Base-by-base conservation (phyloP, 2,888 invertebrate species). In the Macrophya alboannulata region DNA sequence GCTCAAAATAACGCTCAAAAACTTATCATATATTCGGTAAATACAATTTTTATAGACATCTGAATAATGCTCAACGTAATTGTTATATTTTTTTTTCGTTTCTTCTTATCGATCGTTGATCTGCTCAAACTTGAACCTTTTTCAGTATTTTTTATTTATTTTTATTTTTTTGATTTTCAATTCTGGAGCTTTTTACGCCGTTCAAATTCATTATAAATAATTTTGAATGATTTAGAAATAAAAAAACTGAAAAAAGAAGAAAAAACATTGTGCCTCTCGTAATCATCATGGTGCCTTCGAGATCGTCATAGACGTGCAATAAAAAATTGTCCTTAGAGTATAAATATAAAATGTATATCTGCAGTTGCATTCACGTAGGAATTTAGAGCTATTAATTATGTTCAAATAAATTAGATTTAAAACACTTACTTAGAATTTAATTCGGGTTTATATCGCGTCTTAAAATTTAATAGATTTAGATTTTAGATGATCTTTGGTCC, bases 51-150 rank as follows among this genome's bases (percentile, higher is more conserved):
- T 85, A 85, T 43, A 62, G 31, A 86, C 85, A 85, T 85, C 77
- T 62, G 62, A 25, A 83, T 45, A 48, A 65, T 25, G 84, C 74
- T 86, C 81, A 68, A 62, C 25, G 62, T 81, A 45, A 86, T 83
- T 74, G 43, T 9, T 62, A 17, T 17, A 62, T 40, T 77, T 77
- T 37, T 31, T 17, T n/a, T 68, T 5, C 3, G n/a, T 40, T 77
- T 77, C n/a, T 31, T 17, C 17, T 68, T 5, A 37, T 68, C 25
- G 37, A 81, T 84, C 31, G 71, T 48, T 68, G 74, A 84, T 86
- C 84, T 87, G 87, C 87, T 88, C 87, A 88, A 87, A 85, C 31
- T 86, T 62, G 85, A 43, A 17, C n/a, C 21, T 25, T 21, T 9
- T 74, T 45, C 17, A 48, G 48, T 4, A 37, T 21, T 72, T 21